Base-by-base conservation (phyloP, 2,113 vertebrate species). In the Silurus asotus region DNA sequence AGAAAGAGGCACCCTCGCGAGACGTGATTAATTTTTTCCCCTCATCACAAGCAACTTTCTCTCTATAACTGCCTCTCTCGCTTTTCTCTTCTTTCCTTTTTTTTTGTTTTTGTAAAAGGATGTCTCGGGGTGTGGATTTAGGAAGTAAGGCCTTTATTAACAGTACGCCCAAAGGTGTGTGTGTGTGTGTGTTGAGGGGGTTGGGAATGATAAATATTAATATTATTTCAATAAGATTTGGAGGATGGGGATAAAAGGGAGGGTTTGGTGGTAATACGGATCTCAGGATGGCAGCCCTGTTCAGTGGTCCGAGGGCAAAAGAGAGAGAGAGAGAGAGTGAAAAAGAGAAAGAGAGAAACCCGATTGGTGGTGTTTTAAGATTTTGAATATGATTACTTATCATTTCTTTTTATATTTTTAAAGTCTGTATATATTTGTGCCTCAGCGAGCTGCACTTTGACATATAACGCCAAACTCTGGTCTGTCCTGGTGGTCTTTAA, bases 131-230 rank as follows among this genome's bases (percentile, higher is more conserved):
- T 48, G 48, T 75, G 83, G 87, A 86, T 51, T 76, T 88, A 75
- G 89, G 88, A 81, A 61, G 74, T 92, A 91, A 94, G 91, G 93
- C 92, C 94, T 95, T 95, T 94, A 95, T 95, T 94, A 95, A 94
- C 93, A 92, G 90, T 88, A 93, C 92, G 94, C 94, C 94, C 92
- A 91, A 90, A 93, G 94, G 70, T 70, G 67, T 48, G 58, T 14
- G 11, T 61, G n/a, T 14, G 65, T 15, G 45, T 58, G 53, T 56
- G 69, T 45, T 84, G 53, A 76, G 37, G 83, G 74, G 81, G 65
- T 14, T 64, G 37, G 56, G 56, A 72, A 61, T 82, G 92, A 93
- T 94, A 92, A 93, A 93, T 93, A 93, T 94, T 93, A 93, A 94
- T 93, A 93, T n/a, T 14, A 78, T 91, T 93, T 93, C 90, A 86